Percentiles rank a stretch among this genome's conserved stretches.
phyloP scores from a whole-genome alignment of 2,113 vertebrate species.

The Antigone vipio region DNA sequence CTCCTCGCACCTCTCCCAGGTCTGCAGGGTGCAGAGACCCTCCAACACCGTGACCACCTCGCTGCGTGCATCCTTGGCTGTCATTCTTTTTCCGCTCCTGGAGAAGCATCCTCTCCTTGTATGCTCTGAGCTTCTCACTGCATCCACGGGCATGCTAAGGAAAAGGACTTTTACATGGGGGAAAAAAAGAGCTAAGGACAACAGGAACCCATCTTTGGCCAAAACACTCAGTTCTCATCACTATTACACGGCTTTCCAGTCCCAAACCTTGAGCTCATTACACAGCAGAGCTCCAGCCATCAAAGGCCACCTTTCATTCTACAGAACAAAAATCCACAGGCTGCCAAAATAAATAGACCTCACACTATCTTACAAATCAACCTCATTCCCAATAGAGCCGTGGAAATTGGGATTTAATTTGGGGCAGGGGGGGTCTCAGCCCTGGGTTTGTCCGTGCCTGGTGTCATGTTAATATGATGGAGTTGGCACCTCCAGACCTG shows the following conservation, averaged over 20 bases:
- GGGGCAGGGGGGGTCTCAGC: not conserved
- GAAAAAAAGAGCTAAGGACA: not conserved
- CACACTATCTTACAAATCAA: not conserved
- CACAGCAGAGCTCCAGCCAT: not conserved
- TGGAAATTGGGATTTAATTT: not conserved
- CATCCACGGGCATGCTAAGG: not conserved
- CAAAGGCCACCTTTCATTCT: not conserved
- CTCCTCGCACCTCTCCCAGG: not conserved
- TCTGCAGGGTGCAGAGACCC: too few relatives aligned
- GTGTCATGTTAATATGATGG: accelerated
- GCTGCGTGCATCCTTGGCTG: too few relatives aligned
- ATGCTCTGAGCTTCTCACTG: not conserved
- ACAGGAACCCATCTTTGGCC: not conserved
- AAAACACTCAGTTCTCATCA: not conserved
- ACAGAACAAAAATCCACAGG: not conserved
- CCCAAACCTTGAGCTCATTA: not conserved
- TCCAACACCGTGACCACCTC: accelerated
- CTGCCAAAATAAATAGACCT: not conserved
- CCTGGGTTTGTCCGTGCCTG: not conserved
- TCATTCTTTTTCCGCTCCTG: not conserved
- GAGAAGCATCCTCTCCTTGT: not conserved
- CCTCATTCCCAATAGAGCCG: not conserved
- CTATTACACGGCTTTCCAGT: not conserved
- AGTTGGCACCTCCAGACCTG: not conserved
- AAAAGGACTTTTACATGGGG: not conserved